Base-by-base conservation (phyloP, 1,140 invertebrate species). In the Heliconius congener region DNA sequence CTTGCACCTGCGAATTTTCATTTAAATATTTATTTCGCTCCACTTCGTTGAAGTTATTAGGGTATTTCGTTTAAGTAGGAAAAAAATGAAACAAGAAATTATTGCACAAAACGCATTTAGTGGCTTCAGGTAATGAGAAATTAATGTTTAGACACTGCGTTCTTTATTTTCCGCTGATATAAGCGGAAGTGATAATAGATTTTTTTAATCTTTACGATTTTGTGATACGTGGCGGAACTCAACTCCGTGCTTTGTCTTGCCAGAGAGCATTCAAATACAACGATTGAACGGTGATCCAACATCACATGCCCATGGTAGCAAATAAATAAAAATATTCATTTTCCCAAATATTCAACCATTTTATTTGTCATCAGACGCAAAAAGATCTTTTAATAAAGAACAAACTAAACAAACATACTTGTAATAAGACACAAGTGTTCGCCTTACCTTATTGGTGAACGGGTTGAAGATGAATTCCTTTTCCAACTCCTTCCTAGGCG, bases 401-500 rank as follows among this genome's bases (percentile, higher is more conserved):
- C 50, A 52, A 18, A 18, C 18, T 52, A 52, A 52, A 19, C 16
- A 52, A 52, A 52, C 18, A 52, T 6, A 0, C 6, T 52, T 52
- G 18, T 52, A 52, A 52, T 19, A 52, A 52, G 16, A 52, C 4
- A 19, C 18, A 19, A 19, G 6, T 27, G 23, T 66, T 27, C 27
- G 60, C 60, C 23, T 71, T 91, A 96, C 96, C 96, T 96, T 96
- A 78, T 95, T 93, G 78, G 95, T 92, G 78, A 86, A 91, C 19
- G 95, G 95, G 88, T 96, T 96, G 87, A 96, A 96, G 79, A 95
- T 96, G 86, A 96, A 97, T 85, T 96, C 96, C 79, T 95, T 95
- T 74, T 96, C 96, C 2, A 91, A 84, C 85, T 96, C 96, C 83
- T 96, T 96, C 71, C 95, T 92, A 34, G 96, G 95, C 73, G 96